Evolutionary conservation across 2,797 vertebrate genomes (phyloP), one percentile per base, ranked within the genome.

Genomic region (Protosalanx chinensis): DNA sequence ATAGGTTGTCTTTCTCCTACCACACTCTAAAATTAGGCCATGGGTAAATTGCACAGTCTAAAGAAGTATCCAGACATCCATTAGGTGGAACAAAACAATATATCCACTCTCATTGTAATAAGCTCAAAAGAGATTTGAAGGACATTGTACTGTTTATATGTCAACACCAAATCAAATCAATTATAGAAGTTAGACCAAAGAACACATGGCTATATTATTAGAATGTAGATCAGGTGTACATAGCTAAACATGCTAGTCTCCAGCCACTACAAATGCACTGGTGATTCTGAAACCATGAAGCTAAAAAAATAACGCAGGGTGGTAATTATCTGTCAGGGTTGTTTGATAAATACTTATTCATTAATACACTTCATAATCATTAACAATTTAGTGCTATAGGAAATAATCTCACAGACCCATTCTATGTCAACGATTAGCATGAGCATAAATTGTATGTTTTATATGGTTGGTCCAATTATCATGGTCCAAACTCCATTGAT

Each of bases 21-120:
- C 76, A 78, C 58, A 0, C 61, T 62, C 90, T 92, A 93, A 91
- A 93, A 88, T 91, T 91, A 93, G 90, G 81, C 75, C 7, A 12
- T 72, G 77, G 67, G 84, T 76, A 74, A 81, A 85, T 83, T 79
- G 78, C 81, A 79, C 81, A 76, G 80, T 82, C 82, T 51, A 75
- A 70, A 56, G 72, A 77, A 74, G 80, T 41, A 20, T 71, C 62
- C 20, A 59, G 33, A 57, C 30, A 72, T 32, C 51, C 63, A 64
- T 62, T 13, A 30, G 72, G 76, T 3, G 49, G 71, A 72, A 79
- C 63, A 33, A 71, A 63, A 73, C 20, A 32, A 57, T 57, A 60
- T 59, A 60, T 72, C 51, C 32, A 64, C 71, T 76, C 68, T 64
- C 63, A 65, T 35, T 41, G 30, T 37, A 20, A n/a, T 57, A 27